Percentiles rank a stretch among this genome's conserved stretches.
Conservation (phyloP, 1,140 invertebrate genomes). For the Zaprionus lachaisei region DNA sequence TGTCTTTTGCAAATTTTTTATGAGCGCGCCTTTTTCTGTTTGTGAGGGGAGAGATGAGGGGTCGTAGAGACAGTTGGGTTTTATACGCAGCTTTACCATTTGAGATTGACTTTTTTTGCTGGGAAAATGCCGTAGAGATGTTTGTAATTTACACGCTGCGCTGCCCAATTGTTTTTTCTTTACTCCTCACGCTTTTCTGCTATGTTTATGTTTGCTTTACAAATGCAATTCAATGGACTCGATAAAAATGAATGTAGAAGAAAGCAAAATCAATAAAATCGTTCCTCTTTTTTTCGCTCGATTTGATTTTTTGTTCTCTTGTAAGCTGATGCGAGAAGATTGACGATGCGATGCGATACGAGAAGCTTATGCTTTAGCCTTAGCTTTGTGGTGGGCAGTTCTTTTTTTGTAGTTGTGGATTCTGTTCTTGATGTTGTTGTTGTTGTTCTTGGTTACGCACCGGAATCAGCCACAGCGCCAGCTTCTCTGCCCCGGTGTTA, state of each 20-base stretch:
- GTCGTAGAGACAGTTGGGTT: constrained; percentile 43
- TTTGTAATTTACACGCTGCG: constrained; percentile 49
- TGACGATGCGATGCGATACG: constrained; percentile 8
- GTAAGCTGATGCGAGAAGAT: constrained; percentile 23
- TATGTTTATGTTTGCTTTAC: constrained; percentile 35
- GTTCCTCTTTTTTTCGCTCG: constrained; percentile 44
- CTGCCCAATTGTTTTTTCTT: constrained; percentile 34
- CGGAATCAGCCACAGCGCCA: constrained; percentile 30
- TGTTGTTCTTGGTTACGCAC: constrained; percentile 35
- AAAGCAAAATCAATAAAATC: constrained; percentile 74
- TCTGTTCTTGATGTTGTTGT: constrained; percentile 7
- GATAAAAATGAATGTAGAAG: constrained; percentile 31
- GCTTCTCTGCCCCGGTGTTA: constrained; percentile 47
- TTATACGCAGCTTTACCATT: constrained; percentile 66
- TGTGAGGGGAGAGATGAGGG: neutral
- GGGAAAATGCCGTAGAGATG: constrained; percentile 59
- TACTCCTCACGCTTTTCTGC: constrained; percentile 3
- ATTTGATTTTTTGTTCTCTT: constrained; percentile 10
- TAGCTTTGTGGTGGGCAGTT: constrained; percentile 17
- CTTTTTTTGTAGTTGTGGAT: constrained; percentile 2
- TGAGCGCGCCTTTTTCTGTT: constrained; percentile 30
- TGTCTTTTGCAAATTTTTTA: constrained; percentile 32
- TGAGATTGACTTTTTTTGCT: constrained; percentile 73
- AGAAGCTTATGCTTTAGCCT: constrained; percentile 27
- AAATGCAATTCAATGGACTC: constrained; percentile 54